These are phyloP conservation scores for Podiceps cristatus DNA, from an alignment of 2,113 vertebrate genomes.

Conservation along the genomic window DNA sequence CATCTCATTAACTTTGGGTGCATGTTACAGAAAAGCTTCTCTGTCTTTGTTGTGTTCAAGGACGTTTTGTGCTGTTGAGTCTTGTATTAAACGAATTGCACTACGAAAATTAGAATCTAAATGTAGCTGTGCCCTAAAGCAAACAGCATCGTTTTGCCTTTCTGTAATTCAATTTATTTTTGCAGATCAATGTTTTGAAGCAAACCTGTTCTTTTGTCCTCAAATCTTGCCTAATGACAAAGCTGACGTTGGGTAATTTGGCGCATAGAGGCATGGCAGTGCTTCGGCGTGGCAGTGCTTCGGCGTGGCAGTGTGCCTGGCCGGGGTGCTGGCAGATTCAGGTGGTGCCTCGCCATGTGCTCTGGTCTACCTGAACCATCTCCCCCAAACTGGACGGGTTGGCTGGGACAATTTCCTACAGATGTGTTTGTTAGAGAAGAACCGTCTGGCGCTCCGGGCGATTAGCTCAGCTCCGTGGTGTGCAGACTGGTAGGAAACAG, in stretches of 20 bases:
- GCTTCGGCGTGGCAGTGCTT: accelerated
- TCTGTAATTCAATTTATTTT: slow-evolving; percentile 46
- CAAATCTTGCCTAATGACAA: neutral
- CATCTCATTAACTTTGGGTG: slow-evolving; percentile 52
- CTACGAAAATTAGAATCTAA: slow-evolving; percentile 44
- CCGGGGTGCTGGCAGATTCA: neutral
- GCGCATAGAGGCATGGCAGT: neutral
- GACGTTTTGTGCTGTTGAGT: neutral
- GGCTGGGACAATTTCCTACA: neutral
- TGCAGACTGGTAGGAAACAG: neutral
- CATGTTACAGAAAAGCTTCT: neutral
- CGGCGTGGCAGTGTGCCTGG: neutral
- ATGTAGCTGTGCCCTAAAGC: slow-evolving; percentile 49
- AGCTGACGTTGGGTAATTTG: neutral
- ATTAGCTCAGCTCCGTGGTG: accelerated
- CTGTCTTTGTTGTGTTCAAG: slow-evolving; percentile 9
- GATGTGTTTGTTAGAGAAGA: neutral
- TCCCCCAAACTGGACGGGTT: accelerated
- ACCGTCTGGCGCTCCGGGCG: accelerated
- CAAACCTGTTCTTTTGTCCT: slow-evolving; percentile 10
- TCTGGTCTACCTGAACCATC: neutral
- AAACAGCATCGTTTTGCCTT: slow-evolving; percentile 30
- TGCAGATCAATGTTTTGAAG: slow-evolving; percentile 24
- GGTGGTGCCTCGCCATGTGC: neutral
- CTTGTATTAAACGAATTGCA: slow-evolving; percentile 31